phyloP scores from a whole-genome alignment of 2,113 vertebrate species.

The Eublepharis macularius region DNA sequence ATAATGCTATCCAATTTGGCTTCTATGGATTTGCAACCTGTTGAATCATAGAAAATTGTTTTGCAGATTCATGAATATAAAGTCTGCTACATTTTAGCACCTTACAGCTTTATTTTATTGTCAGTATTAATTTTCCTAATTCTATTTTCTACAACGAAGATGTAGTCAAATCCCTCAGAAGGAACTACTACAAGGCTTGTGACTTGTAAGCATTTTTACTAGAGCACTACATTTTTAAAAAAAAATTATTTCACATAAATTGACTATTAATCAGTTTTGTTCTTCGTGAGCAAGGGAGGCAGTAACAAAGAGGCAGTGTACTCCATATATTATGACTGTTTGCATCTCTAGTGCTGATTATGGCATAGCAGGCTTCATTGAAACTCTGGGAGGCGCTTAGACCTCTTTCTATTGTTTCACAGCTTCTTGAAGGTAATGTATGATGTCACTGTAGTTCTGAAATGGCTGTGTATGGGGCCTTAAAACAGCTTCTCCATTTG shows the following conservation, averaged over 20 bases:
- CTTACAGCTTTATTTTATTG: too few relatives aligned
- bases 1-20: too few relatives aligned
- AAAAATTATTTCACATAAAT: too few relatives aligned
- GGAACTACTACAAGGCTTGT: neutral
- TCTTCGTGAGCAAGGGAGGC: neutral
- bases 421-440: neutral
- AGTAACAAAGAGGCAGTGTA: neutral
- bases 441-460: neutral
- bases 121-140: too few relatives aligned
- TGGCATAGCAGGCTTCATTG: neutral
- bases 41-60: too few relatives aligned
- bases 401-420: constrained; percentile 29
- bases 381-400: neutral
- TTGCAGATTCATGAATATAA: too few relatives aligned
- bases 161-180: neutral
- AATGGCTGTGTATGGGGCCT: neutral
- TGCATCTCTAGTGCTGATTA: neutral
- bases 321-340: neutral
- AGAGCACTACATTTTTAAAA: neutral
- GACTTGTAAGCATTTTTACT: neutral
- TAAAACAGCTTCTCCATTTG: neutral
- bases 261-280: neutral
- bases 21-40: too few relatives aligned
- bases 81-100: too few relatives aligned
- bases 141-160: neutral